Percentiles rank a stretch among this genome's conserved stretches.
Evolutionary conservation across 2,888 invertebrate genomes (phyloP).

Genomic region (Parthenolecanium corni): DNA sequence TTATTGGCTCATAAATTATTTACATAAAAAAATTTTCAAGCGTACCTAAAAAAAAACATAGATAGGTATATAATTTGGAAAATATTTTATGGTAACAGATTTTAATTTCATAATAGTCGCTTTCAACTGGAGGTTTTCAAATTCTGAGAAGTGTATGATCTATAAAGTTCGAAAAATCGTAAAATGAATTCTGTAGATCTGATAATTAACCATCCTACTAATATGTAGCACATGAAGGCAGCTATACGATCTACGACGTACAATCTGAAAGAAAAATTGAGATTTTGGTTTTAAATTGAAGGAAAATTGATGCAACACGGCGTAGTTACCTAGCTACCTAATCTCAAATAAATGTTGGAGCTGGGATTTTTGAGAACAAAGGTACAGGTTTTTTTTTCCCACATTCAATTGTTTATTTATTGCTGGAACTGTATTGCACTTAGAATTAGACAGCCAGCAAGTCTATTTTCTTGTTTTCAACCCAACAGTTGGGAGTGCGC

Average conservation of each 20-base stretch:
- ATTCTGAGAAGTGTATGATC: slow-evolving; percentile 11
- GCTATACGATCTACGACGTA: slow-evolving; percentile 15
- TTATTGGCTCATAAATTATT: slow-evolving; percentile 4
- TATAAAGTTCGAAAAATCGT: slow-evolving; percentile 4
- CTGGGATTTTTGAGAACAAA: too few species aligned
- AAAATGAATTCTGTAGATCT: slow-evolving; percentile 8
- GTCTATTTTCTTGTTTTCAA: too few species aligned
- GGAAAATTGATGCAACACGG: not conserved
- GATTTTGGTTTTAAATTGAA: not conserved
- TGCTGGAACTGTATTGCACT: too few species aligned
- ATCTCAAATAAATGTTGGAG: too few species aligned
- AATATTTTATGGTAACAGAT: not conserved
- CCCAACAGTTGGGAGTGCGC: too few species aligned
- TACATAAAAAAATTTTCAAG: too few species aligned
- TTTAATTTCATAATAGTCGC: not conserved
- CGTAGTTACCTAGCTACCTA: too few species aligned
- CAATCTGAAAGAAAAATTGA: slow-evolving; percentile 8
- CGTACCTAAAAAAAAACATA: too few species aligned
- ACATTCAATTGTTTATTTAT: too few species aligned
- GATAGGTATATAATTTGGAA: not conserved
- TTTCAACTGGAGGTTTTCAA: not conserved
- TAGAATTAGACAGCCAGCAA: too few species aligned
- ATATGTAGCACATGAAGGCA: slow-evolving; percentile 15
- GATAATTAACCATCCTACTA: slow-evolving; percentile 11
- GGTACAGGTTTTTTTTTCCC: too few species aligned